Conservation (phyloP, 1,140 invertebrate species). For the Samia ricini region DNA sequence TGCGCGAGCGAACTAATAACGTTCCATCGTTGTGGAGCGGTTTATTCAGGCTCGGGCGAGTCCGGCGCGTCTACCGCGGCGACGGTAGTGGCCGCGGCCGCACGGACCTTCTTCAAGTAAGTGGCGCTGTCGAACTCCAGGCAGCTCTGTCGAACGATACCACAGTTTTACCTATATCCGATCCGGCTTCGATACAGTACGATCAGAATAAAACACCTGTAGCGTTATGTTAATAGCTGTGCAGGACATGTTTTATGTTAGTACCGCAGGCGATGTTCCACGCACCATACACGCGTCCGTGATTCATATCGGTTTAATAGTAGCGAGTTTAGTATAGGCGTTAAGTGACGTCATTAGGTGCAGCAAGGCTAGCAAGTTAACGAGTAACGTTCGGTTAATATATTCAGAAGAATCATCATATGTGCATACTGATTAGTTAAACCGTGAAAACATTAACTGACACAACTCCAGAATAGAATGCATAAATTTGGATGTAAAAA, state of each 20-base stretch:
- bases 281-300: background rate
- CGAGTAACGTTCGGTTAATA: too few relatives aligned
- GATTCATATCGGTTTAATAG: background rate
- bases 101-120: constrained; percentile 67
- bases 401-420: too few relatives aligned
- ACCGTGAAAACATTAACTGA: too few relatives aligned
- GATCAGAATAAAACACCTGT: too few relatives aligned
- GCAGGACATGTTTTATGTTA: background rate
- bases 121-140: constrained; percentile 73
- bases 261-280: too few relatives aligned
- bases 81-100: constrained; percentile 51
- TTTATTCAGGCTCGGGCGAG: constrained; percentile 69
- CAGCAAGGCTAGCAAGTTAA: too few relatives aligned
- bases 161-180: constrained; percentile 7
- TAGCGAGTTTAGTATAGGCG: too few relatives aligned
- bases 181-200: background rate
- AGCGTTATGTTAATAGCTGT: background rate
- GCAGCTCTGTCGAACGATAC: constrained; percentile 59
- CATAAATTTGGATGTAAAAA: too few relatives aligned
- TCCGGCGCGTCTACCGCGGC: constrained; percentile 60
- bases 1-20: constrained; percentile 9
- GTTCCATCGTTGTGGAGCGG: background rate
- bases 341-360: too few relatives aligned
- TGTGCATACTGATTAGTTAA: too few relatives aligned
- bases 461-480: too few relatives aligned